Base-by-base conservation (phyloP, 2,888 invertebrate species). In the Hemistola chrysoprasaria region DNA sequence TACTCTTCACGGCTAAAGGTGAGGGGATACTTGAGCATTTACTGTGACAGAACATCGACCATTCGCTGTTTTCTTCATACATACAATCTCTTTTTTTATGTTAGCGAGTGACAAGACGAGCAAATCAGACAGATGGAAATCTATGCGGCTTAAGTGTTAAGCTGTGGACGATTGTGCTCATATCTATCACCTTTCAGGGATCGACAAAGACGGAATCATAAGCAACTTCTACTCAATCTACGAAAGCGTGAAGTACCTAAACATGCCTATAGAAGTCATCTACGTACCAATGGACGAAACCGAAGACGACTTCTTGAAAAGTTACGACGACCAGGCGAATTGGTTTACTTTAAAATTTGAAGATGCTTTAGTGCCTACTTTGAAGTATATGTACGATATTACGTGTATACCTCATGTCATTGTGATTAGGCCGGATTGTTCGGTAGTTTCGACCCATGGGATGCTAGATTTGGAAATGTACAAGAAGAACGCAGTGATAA, bases 191-290 rank as follows among this genome's bases (percentile, higher is more conserved):
- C n/a, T n/a, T n/a, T n/a, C n/a, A n/a, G n/a, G n/a, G n/a, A n/a
- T 70, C 39, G 83, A 86, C 51, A 80, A 62, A 49, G 53, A 78
- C 2, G 71, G 70, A 1, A 56, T 82, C 0, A 39, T 87, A 1
- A 22, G 55, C 0, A 73, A 77, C n/a, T 86, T 88, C 56, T 84
- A 70, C 51, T 56, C 59, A 7, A 76, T 78, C 2, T 88, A 85
- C 49, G 87, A 86, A 52, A 72, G 62, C 21, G 62, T 73, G 0
- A 87, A 86, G 43, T 57, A 62, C 8, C 28, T 57, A 0, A 79
- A 84, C 43, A 9, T 86, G 1, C 83, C 86, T 0, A 57, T 87
- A 22, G 87, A 88, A 67, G 87, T 88, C 0, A 71, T 88, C 1
- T 68, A 83, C 22, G 47, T 86, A 0, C 81, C 87, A 0, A 57